These are phyloP conservation scores for Lingula anatina DNA, from an alignment of 2,888 invertebrate species.

Conservation along the genomic window DNA sequence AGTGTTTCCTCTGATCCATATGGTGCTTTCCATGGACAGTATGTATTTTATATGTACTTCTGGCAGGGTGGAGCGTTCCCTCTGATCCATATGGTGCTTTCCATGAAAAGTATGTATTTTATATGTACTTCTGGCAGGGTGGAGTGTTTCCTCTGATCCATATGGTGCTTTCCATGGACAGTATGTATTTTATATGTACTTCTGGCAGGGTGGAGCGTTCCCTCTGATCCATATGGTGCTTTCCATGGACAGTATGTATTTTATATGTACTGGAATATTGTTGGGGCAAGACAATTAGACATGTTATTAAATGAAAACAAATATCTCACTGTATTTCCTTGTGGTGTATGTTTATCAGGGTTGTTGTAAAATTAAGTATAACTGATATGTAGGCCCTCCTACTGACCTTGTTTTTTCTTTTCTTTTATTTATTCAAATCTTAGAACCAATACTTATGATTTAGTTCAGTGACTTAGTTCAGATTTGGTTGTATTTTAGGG, in stretches of 20 bases:
- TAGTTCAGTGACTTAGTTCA: too few relatives aligned
- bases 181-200: constrained; percentile 55
- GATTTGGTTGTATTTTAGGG: too few relatives aligned
- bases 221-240: constrained; percentile 68
- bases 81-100: constrained; percentile 62
- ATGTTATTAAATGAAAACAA: background rate
- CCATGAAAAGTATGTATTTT: constrained; percentile 20
- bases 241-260: constrained; percentile 20
- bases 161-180: constrained; percentile 30
- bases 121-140: constrained; percentile 99
- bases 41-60: constrained; percentile 61
- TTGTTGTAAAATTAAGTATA: too few relatives aligned
- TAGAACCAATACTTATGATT: too few relatives aligned
- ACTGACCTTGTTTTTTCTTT: too few relatives aligned
- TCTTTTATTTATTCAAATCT: too few relatives aligned
- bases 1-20: constrained; percentile 78
- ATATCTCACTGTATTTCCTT: background rate
- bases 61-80: constrained; percentile 96
- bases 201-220: constrained; percentile 95
- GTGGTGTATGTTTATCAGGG: background rate
- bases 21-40: constrained; percentile 31
- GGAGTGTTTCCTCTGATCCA: constrained; percentile 85
- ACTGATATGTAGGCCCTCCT: too few relatives aligned
- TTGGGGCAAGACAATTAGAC: background rate
- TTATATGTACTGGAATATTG: background rate